Percentiles rank a stretch among this genome's conserved stretches.
Conservation (phyloP, 37 sponge, comb jelly and placozoan genomes). For the Eunapius fragilis region DNA sequence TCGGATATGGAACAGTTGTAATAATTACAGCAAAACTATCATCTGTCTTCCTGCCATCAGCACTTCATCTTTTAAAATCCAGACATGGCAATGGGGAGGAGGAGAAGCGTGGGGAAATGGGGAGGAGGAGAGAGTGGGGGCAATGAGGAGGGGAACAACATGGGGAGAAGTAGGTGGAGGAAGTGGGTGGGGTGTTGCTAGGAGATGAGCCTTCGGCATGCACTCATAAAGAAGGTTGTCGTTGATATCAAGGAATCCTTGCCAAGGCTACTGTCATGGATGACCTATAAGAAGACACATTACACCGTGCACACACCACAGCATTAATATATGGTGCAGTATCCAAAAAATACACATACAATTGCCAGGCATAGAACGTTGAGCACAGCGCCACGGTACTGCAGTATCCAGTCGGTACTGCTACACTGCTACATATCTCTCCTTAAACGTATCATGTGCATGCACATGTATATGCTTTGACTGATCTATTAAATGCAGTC, state of each 20-base stretch:
- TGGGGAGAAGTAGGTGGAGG: neutral
- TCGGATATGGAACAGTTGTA: too few relatives aligned
- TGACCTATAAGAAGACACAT: neutral
- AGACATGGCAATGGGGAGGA: conserved; percentile 1
- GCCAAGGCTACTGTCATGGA: neutral
- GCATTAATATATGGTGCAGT: too few relatives aligned
- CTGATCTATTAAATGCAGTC: too few relatives aligned
- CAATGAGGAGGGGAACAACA: too few relatives aligned
- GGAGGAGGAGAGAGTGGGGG: neutral
- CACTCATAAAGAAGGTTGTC: conserved; percentile 49
- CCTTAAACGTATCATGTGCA: neutral
- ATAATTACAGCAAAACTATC: too few relatives aligned
- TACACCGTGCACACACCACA: too few relatives aligned
- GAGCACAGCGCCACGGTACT: neutral
- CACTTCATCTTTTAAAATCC: too few relatives aligned
- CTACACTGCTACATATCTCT: neutral
- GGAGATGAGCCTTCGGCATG: neutral
- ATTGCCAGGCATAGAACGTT: too few relatives aligned
- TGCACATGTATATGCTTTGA: neutral
- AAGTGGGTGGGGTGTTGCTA: neutral
- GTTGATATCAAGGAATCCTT: neutral
- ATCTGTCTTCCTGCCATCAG: too few relatives aligned
- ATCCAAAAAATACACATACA: too few relatives aligned
- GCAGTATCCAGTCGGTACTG: too few relatives aligned
- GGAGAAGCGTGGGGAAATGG: too few relatives aligned